Percentiles rank a stretch among this genome's conserved stretches.
Conservation (phyloP, 92 coral and sea anemone genomes). For the Pocillopora grandis region DNA sequence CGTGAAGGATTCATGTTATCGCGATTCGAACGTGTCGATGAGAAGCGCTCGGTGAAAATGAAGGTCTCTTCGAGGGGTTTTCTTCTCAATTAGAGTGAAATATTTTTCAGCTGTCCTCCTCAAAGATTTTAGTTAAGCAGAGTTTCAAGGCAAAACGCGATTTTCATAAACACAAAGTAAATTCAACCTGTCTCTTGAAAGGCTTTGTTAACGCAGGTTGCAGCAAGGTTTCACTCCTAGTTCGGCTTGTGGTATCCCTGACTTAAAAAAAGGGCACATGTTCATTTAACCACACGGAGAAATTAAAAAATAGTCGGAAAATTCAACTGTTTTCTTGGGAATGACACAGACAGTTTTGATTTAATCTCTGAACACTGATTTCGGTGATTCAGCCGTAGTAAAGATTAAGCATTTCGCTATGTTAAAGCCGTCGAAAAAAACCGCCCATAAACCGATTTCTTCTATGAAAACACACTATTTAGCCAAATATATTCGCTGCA, state of each 20-base stretch:
- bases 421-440: slow-evolving; percentile 1
- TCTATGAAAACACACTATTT: background rate
- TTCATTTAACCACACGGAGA: background rate
- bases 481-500: background rate
- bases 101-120: background rate
- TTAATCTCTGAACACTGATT: background rate
- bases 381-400: background rate
- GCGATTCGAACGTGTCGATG: background rate
- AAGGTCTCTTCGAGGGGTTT: background rate
- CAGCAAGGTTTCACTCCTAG: background rate
- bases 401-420: slow-evolving; percentile 6
- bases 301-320: background rate
- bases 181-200: background rate
- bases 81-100: background rate
- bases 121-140: background rate
- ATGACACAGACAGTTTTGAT: background rate
- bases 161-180: background rate
- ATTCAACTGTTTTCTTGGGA: background rate
- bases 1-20: background rate
- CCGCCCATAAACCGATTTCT: slow-evolving; percentile 26
- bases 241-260: slow-evolving; percentile 11
- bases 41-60: background rate
- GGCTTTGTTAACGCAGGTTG: slow-evolving; percentile 29
- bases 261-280: background rate
- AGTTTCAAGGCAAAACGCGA: background rate